These are phyloP conservation scores for Basileuterus tristriatus DNA, from an alignment of 2,797 vertebrate species.

Conservation along the genomic window DNA sequence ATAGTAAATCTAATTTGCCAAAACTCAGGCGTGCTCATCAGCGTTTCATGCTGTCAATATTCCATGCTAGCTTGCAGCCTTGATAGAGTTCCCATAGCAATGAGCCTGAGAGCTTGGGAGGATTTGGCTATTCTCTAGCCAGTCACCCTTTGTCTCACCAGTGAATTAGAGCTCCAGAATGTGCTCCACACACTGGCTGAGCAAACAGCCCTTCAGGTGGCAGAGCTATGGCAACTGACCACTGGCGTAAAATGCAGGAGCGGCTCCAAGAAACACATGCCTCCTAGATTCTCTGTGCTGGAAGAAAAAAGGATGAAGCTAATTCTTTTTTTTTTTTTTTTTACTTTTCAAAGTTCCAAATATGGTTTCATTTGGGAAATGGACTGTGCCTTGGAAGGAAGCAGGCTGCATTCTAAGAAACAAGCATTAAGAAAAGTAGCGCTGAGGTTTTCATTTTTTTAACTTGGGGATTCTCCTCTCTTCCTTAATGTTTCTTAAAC, in stretches of 20 bases:
- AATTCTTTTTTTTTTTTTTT: not conserved
- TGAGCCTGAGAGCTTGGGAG: not conserved
- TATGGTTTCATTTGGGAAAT: not conserved
- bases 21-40: not conserved
- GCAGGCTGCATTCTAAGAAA: not conserved
- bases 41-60: slow-evolving; percentile 25
- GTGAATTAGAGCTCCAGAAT: not conserved
- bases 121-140: not conserved
- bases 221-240: not conserved
- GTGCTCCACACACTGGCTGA: not conserved
- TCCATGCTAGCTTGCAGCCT: not conserved
- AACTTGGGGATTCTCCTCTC: not conserved
- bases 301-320: not conserved
- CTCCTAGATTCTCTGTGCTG: not conserved
- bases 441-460: not conserved
- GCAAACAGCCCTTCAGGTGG: not conserved
- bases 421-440: not conserved
- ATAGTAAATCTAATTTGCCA: slow-evolving; percentile 51
- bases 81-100: not conserved
- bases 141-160: not conserved
- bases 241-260: not conserved
- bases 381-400: not conserved
- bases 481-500: not conserved
- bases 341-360: not conserved
- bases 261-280: not conserved